phyloP scores from a whole-genome alignment of 1,140 invertebrate species.

The Arctopsyche grandis region DNA sequence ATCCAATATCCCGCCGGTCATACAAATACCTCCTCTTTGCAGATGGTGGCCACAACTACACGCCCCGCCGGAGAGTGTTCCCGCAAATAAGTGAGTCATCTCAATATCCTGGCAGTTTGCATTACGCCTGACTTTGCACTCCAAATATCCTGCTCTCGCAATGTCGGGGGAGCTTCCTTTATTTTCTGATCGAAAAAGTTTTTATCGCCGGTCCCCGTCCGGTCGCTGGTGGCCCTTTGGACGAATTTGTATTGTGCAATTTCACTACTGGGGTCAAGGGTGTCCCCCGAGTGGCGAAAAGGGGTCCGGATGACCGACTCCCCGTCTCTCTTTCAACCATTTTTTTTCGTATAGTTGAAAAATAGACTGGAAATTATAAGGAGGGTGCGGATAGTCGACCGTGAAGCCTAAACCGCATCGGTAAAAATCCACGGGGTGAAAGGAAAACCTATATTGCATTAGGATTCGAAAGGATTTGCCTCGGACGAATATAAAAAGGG shows the following conservation, averaged over 20 bases:
- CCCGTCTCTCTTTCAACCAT: constrained; percentile 4
- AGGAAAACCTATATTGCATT: constrained; percentile 13
- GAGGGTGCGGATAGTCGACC: constrained; percentile 21
- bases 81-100: constrained; percentile 54
- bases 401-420: constrained; percentile 24
- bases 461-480: constrained; percentile 29
- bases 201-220: constrained; percentile 46
- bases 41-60: neutral
- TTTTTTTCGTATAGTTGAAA: constrained; percentile 24
- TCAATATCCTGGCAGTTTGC: constrained; percentile 52
- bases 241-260: constrained; percentile 46
- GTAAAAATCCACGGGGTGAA: constrained; percentile 26
- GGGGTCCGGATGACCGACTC: neutral
- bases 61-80: constrained; percentile 36
- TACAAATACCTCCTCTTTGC: constrained; percentile 48
- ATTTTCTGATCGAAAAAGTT: constrained; percentile 45
- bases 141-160: constrained; percentile 38
- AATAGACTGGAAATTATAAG: constrained; percentile 23
- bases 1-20: constrained; percentile 52
- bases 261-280: constrained; percentile 30
- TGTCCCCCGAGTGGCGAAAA: neutral
- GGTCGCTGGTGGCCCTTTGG: neutral
- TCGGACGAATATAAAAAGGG: neutral
- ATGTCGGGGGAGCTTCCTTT: constrained; percentile 9
- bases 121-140: constrained; percentile 47